Conservation (phyloP, 1,140 invertebrate genomes). For the Trialeurodes vaporariorum region DNA sequence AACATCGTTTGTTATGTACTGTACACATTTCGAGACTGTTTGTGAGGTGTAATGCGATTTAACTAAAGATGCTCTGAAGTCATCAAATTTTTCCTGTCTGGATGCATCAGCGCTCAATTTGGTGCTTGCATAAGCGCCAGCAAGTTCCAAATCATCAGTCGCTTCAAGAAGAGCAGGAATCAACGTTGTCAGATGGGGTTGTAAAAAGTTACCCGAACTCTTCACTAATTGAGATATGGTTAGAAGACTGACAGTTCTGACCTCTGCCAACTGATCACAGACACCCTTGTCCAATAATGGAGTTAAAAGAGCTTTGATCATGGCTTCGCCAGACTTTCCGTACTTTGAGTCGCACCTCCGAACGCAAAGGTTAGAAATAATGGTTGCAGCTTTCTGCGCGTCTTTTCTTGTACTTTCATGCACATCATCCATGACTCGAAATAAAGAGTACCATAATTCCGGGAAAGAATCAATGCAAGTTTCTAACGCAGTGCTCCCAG, state of each 20-base stretch:
- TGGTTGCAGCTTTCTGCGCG: slow-evolving; percentile 60
- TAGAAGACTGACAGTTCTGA: slow-evolving; percentile 55
- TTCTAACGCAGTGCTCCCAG: slow-evolving; percentile 30
- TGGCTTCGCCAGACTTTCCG: slow-evolving; percentile 64
- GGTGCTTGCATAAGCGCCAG: slow-evolving; percentile 64
- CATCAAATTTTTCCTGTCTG: slow-evolving; percentile 60
- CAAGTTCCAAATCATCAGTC: slow-evolving; percentile 70
- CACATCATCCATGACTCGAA: slow-evolving; percentile 86
- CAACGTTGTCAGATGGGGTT: slow-evolving; percentile 63
- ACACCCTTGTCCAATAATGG: slow-evolving; percentile 68
- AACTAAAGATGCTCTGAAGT: slow-evolving; percentile 57
- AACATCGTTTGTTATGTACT: slow-evolving; percentile 61
- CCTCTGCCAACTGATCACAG: slow-evolving; percentile 59
- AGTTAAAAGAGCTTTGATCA: slow-evolving; percentile 64
- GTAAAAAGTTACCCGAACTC: slow-evolving; percentile 60
- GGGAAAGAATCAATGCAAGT: slow-evolving; percentile 43
- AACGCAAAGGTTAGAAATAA: slow-evolving; percentile 71
- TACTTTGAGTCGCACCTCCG: slow-evolving; percentile 59
- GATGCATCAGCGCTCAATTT: slow-evolving; percentile 50
- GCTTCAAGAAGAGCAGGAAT: slow-evolving; percentile 74
- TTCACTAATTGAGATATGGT: slow-evolving; percentile 69
- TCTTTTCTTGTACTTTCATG: slow-evolving; percentile 75
- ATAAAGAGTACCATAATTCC: slow-evolving; percentile 68
- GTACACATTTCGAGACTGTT: slow-evolving; percentile 76
- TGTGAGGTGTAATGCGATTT: slow-evolving; percentile 78